phyloP scores from a whole-genome alignment of 2,797 vertebrate genomes.

The Pyrocephalus nanus region DNA sequence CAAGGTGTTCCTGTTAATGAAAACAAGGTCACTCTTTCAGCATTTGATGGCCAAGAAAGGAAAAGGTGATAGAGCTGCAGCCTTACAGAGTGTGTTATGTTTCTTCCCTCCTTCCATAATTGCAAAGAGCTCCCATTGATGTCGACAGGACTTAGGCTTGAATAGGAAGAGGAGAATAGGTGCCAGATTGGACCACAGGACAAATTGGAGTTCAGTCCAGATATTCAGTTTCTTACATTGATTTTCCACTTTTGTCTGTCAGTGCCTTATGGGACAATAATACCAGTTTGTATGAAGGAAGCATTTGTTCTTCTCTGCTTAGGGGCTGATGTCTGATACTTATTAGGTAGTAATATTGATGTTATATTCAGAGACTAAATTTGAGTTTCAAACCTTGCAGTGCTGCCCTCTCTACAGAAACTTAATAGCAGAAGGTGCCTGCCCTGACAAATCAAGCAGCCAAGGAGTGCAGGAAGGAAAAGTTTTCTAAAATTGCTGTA shows the following conservation, averaged over 20 bases:
- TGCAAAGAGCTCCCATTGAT: constrained; percentile 42
- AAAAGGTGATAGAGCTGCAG: constrained; percentile 20
- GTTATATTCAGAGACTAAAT: neutral
- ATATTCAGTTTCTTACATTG: neutral
- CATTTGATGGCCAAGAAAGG: constrained; percentile 53
- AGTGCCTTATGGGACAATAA: constrained; percentile 26
- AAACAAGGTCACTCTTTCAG: constrained; percentile 67
- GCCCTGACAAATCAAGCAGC: neutral
- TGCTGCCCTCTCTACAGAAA: neutral
- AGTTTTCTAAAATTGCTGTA: neutral
- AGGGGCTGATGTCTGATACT: constrained; percentile 1
- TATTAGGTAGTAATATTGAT: constrained; percentile 6
- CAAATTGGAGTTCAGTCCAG: constrained; percentile 41
- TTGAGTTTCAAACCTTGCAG: neutral
- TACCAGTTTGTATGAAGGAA: neutral
- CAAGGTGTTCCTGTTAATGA: constrained; percentile 64
- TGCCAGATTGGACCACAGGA: neutral
- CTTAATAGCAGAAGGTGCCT: neutral
- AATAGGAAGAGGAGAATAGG: constrained; percentile 44
- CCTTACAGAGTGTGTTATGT: neutral
- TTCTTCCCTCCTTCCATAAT: constrained; percentile 23
- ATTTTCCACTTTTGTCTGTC: constrained; percentile 44
- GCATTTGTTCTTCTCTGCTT: constrained; percentile 11
- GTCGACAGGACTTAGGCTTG: neutral
- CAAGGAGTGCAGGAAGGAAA: neutral